Base-by-base conservation (phyloP, 2,888 invertebrate species). In the Apodemia mormo region DNA sequence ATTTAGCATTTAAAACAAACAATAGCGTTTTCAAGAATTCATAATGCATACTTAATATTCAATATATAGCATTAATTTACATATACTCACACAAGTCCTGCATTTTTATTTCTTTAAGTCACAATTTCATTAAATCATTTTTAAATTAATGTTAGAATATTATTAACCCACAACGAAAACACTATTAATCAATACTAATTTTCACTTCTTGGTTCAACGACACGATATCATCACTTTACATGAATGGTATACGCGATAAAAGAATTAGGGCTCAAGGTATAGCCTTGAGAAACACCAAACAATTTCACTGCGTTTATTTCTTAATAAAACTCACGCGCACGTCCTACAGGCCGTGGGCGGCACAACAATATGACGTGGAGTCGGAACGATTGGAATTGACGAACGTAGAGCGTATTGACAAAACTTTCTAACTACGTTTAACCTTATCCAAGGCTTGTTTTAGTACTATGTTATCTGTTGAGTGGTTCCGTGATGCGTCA, bases 281-380 rank as follows among this genome's bases (percentile, higher is more conserved):
- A 72, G 73, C 88, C 89, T 75, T 84, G 85, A 70, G 78, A 78
- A 72, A 85, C 81, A 78, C 85, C 80, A 75, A 73, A 76, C 70
- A 77, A 83, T 86, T 87, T 85, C 85, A 83, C 83, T 81, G 78
- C 77, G 76, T 75, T 74, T 76, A 78, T 76, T 75, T 78, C 71
- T 75, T 65, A 68, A 72, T 70, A 69, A 61, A 81, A 80, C 86
- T 83, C 85, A 71, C 76, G 84, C 90, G 89, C 92, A 89, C 92
- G 91, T 87, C 92, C 82, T 81, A 77, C 81, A 81, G 76, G 71
- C 81, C 86, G 92, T 92, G 85, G 92, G 92, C 90, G 92, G 84
- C 82, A 79, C 80, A 84, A 89, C 88, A 81, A 83, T 90, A 85
- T 92, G 91, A 92, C 92, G 92, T 87, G 90, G 85, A 84, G 81